These are phyloP conservation scores for Galagoides demidoff DNA, from an alignment of 2,797 vertebrate species.

Conservation along the genomic window DNA sequence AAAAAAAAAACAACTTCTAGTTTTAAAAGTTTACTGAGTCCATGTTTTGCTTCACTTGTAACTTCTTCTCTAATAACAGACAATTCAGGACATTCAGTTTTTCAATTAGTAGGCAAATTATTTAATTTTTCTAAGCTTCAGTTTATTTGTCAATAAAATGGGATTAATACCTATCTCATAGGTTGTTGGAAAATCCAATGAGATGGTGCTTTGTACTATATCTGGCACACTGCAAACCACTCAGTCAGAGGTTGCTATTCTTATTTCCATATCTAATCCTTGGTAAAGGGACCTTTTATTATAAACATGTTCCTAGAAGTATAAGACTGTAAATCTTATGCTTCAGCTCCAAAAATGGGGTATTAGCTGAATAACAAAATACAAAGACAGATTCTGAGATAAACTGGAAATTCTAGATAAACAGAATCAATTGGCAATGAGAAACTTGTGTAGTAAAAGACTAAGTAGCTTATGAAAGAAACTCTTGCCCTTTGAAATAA, in stretches of 20 bases:
- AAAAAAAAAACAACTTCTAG: not conserved
- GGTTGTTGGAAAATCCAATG: not conserved
- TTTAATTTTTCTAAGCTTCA: constrained; percentile 11
- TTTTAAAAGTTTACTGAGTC: not conserved
- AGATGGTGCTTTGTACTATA: not conserved
- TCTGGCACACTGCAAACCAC: not conserved
- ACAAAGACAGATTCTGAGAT: constrained; percentile 7
- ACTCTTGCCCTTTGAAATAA: not conserved
- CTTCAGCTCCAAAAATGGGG: not conserved
- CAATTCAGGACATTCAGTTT: not conserved
- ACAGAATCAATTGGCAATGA: not conserved
- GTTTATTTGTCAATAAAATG: not conserved
- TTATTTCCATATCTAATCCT: not conserved
- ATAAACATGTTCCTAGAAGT: not conserved
- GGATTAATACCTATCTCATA: not conserved
- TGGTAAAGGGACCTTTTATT: not conserved
- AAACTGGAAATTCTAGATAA: not conserved
- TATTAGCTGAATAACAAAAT: not conserved
- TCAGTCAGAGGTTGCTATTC: not conserved
- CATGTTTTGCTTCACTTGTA: not conserved
- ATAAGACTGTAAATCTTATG: not conserved
- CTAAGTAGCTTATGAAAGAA: not conserved
- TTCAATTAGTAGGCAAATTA: not conserved
- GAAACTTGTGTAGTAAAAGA: not conserved
- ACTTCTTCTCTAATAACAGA: not conserved